Evolutionary conservation across 2,113 vertebrate genomes (phyloP).

Genomic region (Nerophis ophidion): DNA sequence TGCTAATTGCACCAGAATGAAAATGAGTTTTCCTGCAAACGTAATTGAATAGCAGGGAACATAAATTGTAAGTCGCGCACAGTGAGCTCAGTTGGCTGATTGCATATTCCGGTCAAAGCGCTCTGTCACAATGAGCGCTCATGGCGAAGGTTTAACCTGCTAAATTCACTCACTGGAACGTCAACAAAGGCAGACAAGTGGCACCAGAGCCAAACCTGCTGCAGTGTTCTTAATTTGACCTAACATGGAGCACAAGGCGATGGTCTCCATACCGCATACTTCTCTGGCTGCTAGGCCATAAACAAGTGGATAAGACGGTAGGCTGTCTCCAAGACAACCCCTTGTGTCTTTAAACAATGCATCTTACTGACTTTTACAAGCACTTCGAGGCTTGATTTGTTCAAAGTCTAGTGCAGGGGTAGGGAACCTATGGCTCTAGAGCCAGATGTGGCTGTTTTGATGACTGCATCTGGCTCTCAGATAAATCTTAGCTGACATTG

Average conservation of each 20-base stretch:
- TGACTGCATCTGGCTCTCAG: too few relatives aligned
- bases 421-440: too few relatives aligned
- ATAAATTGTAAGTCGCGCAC: neutral
- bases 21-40: neutral
- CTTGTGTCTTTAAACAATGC: too few relatives aligned
- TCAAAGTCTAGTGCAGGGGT: too few relatives aligned
- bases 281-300: too few relatives aligned
- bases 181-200: neutral
- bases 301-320: too few relatives aligned
- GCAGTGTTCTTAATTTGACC: neutral
- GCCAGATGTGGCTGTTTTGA: too few relatives aligned
- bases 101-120: neutral
- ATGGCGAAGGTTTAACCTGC: neutral
- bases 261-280: too few relatives aligned
- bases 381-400: too few relatives aligned
- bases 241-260: neutral
- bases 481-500: too few relatives aligned
- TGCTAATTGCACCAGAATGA: conserved; percentile 2
- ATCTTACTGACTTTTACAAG: too few relatives aligned
- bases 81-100: neutral
- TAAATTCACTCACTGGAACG: neutral
- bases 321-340: too few relatives aligned
- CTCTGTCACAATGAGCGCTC: conserved; percentile 3
- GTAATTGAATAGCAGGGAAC: neutral
- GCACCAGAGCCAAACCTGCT: neutral